phyloP scores from a whole-genome alignment of 2,888 invertebrate species.

The Microctonus aethiopoides region DNA sequence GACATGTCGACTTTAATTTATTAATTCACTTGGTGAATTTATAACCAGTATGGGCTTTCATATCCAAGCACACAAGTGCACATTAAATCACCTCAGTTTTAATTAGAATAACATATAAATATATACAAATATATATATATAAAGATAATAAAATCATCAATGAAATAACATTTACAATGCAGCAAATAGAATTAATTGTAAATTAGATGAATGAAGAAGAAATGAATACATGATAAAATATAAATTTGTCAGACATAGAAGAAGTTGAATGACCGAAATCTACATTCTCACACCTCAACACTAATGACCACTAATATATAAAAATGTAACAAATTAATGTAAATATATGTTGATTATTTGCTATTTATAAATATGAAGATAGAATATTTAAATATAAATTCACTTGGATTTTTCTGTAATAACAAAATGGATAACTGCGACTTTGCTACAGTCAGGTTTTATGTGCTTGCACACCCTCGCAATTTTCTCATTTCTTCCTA shows the following conservation, averaged over 20 bases:
- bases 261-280: conserved; percentile 27
- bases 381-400: not conserved
- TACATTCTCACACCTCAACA: conserved; percentile 27
- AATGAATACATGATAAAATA: not conserved
- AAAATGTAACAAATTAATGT: conserved; percentile 10
- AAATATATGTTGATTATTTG: not conserved
- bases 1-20: conserved; percentile 21
- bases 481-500: conserved; percentile 26
- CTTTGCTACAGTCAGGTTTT: conserved; percentile 22
- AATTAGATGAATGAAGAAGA: not conserved
- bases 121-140: too few species aligned
- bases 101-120: not conserved
- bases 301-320: conserved; percentile 32
- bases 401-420: conserved; percentile 28
- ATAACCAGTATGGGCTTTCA: not conserved
- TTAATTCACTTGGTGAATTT: not conserved
- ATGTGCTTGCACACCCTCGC: conserved; percentile 15
- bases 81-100: conserved; percentile 2
- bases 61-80: not conserved
- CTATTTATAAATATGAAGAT: not conserved
- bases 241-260: not conserved
- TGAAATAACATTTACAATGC: not conserved
- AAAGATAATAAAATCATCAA: not conserved
- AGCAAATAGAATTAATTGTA: not conserved
- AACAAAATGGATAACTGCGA: conserved; percentile 21